Evolutionary conservation across 2,113 vertebrate species (phyloP), one percentile per base, ranked within the genome.

Genomic region (Menidia beryllina): DNA sequence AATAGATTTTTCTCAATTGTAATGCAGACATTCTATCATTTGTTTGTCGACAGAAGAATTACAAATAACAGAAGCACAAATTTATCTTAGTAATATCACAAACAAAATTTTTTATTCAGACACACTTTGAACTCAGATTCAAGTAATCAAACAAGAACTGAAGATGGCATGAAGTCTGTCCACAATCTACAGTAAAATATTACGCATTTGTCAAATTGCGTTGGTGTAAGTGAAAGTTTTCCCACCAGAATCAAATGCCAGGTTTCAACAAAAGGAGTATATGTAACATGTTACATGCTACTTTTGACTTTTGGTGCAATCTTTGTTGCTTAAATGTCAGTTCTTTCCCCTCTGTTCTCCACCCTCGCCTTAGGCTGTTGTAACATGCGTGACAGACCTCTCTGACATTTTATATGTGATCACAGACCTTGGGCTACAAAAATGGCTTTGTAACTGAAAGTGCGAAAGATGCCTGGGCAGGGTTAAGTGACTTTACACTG

Each of bases 381-480:
- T 27, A n/a, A 17, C 48, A 0, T 21, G 25, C 39, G 7, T 48
- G 36, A 65, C 24, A 21, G 12, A 8, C 47, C 66, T 52, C 27
- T 54, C 15, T 72, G 38, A 30, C 27, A 59, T 79, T 69, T 72
- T 39, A 8, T 71, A n/a, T 61, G 17, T 2, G 47, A 60, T 36
- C 45, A 56, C 56, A 36, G 45, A 67, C 50, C 63, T 47, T 21
- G 58, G 49, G 50, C 53, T 0, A 24, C 60, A 20, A 3, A 50
- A 25, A 47, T 36, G 24, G 24, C 38, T 55, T 66, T 45, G 50
- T 27, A 27, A n/a, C 21, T 24, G 39, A 7, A 51, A 27, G 38
- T 43, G 20, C 9, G 54, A 30, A 54, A 45, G 26, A 66, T 54
- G 24, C 7, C 38, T 21, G 39, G 21, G 38, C 38, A 19, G 39